Evolutionary conservation across 2,113 vertebrate genomes (phyloP).

Genomic region (Thomomys bottae): DNA sequence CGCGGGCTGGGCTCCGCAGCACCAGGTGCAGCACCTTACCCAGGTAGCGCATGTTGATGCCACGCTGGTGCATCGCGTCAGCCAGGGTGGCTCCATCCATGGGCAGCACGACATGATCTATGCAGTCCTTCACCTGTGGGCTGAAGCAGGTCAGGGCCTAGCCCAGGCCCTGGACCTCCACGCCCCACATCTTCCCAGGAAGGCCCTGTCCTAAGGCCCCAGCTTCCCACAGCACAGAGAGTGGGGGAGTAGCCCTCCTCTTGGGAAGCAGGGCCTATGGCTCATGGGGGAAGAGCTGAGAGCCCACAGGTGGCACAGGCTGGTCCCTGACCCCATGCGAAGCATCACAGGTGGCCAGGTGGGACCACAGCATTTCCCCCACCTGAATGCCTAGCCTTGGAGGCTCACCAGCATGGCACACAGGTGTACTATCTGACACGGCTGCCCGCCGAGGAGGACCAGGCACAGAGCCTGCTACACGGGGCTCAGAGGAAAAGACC

Average conservation of each 20-base stretch:
- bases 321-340: fast-evolving
- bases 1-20: slow-evolving; percentile 89
- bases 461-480: neutral
- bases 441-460: neutral
- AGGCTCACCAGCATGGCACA: neutral
- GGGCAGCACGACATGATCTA: slow-evolving; percentile 94
- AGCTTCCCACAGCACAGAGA: neutral
- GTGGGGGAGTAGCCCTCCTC: too few species aligned
- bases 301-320: neutral
- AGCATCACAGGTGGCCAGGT: neutral
- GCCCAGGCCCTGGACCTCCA: neutral
- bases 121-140: slow-evolving; percentile 95
- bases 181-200: neutral
- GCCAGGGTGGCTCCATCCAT: slow-evolving; percentile 96
- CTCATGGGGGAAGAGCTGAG: neutral
- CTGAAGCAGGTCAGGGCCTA: neutral
- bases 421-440: fast-evolving
- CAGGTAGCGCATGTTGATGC: slow-evolving; percentile 97
- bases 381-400: neutral
- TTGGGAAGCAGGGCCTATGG: neutral
- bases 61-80: slow-evolving; percentile 95
- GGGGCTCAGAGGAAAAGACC: neutral
- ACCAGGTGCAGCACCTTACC: slow-evolving; percentile 94
- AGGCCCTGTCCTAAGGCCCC: neutral
- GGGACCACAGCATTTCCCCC: neutral